A percentile compares a stretch with the other conserved stretches of the same genome.
Evolutionary conservation across 1,140 invertebrate species (phyloP).

Genomic region (Neotoxoptera formosana): DNA sequence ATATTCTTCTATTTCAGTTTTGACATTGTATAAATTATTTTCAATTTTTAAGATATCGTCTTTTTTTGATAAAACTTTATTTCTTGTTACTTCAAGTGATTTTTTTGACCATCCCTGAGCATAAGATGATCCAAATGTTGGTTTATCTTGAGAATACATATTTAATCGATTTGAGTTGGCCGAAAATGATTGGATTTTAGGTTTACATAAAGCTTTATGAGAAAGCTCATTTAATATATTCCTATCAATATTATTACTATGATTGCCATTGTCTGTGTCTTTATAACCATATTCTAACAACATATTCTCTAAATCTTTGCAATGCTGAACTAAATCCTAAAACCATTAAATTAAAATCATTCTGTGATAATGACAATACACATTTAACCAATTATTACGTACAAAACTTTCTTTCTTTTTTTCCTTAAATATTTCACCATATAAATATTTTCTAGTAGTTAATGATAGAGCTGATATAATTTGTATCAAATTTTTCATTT

Average conservation of each 20-base stretch:
- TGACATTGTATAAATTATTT: background rate
- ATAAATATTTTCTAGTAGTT: conserved; percentile 31
- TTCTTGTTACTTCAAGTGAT: background rate
- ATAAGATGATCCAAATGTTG: background rate
- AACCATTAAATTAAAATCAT: background rate
- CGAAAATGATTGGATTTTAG: background rate
- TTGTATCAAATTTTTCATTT: conserved; percentile 35
- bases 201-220: conserved; percentile 11
- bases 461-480: conserved; percentile 43
- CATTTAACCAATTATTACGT: background rate
- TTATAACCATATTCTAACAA: background rate
- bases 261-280: too few relatives aligned
- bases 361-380: background rate
- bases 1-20: background rate
- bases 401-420: conserved; percentile 47
- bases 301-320: conserved; percentile 6
- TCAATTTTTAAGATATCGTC: background rate
- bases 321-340: conserved; percentile 40
- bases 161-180: background rate
- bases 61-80: background rate
- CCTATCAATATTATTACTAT: background rate
- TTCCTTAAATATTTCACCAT: conserved; percentile 26
- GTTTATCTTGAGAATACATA: conserved; percentile 18
- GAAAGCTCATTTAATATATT: background rate
- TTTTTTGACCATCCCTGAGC: conserved; percentile 23